These are phyloP conservation scores for Muntiacus muntjak DNA, from an alignment of 2,113 vertebrate genomes.

Conservation along the genomic window DNA sequence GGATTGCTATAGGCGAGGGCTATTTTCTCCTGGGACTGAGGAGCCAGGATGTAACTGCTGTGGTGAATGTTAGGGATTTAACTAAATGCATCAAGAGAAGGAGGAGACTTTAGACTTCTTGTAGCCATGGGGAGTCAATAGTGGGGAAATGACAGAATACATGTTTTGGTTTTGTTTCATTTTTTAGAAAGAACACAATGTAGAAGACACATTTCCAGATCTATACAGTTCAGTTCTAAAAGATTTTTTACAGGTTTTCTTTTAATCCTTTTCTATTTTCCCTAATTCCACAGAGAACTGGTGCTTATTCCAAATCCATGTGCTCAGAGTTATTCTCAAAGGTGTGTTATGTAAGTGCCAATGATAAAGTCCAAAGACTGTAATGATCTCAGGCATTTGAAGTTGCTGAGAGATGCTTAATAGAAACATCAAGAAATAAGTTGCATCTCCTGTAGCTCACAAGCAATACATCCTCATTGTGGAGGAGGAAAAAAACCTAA, in stretches of 20 bases:
- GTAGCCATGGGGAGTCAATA: not conserved
- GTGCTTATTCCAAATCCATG: not conserved
- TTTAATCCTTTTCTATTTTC: not conserved
- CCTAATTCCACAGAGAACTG: not conserved
- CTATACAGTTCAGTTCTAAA: not conserved
- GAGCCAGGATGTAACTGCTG: no score
- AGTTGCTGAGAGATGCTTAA: not conserved
- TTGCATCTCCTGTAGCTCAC: not conserved
- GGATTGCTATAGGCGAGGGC: not conserved
- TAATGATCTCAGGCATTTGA: not conserved
- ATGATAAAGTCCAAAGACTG: not conserved
- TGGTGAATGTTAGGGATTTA: not conserved
- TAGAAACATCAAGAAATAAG: not conserved
- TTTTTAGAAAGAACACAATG: not conserved
- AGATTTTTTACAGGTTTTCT: not conserved
- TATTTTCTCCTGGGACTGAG: not conserved
- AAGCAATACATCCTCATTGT: not conserved
- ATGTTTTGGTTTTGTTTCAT: not conserved
- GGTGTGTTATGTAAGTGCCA: not conserved
- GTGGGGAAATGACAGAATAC: not conserved
- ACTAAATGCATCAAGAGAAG: not conserved
- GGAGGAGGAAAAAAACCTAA: not conserved
- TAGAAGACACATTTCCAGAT: not conserved
- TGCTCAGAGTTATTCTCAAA: not conserved
- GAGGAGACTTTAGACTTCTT: not conserved